Base-by-base conservation (phyloP, 1,140 invertebrate species). In the Spodoptera litura region DNA sequence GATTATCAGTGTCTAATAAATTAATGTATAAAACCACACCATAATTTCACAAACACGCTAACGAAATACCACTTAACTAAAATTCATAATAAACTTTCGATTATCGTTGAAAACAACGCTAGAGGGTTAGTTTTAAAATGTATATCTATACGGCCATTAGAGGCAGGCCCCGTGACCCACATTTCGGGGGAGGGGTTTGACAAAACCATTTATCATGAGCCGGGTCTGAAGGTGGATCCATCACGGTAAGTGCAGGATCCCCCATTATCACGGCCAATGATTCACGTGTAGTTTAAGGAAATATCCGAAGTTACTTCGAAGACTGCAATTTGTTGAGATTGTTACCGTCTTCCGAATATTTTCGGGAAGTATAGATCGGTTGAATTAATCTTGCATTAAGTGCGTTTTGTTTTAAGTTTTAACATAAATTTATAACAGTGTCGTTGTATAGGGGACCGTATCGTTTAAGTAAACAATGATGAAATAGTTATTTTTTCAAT, bases 121-220 rank as follows among this genome's bases (percentile, higher is more conserved):
- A 27, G 66, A 6, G 9, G 20, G 66, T 70, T 53, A 70, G 66
- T 70, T 70, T 70, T 70, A 70, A 70, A 70, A 70, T 70, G 51
- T 70, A 70, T 70, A 20, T 44, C 44, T 53, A 38, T 13, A n/a
- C 44, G 66, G 66, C 66, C 66, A 70, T 70, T 70, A 53, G 49
- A 53, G 49, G 9, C 20, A 38, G 61, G 61, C 44, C 13, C 64
- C 66, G 66, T 70, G 66, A 70, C 66, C 66, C 25, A 70, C 49
- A 70, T 70, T 53, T 20, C 49, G 20, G 31, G 31, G 31, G 31
- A 5, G 66, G 66, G 49, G 66, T 70, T 70, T 70, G 66, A 70
- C 66, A 53, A 70, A 70, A 62, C 82, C 82, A 89, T 90, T 86
- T 86, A 89, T 90, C 87, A 88, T 83, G 79, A 79, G 81, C 74